Conservation (phyloP, 2,113 vertebrate genomes). For the Alouatta palliata region DNA sequence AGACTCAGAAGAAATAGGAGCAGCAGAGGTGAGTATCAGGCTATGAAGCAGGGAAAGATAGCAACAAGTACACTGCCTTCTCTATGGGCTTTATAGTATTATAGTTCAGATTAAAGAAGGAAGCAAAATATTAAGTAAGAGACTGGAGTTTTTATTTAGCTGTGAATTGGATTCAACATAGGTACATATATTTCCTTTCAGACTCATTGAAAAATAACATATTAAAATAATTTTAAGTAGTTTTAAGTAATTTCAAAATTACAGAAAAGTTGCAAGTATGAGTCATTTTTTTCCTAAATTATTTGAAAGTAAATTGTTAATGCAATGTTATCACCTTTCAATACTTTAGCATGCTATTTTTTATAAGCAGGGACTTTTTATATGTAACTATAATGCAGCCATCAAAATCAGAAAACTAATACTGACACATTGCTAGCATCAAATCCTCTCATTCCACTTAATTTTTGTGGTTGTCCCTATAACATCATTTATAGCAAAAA, state of each 20-base stretch:
- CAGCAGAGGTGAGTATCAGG: not conserved
- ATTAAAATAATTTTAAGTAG: not conserved
- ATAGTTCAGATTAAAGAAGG: not conserved
- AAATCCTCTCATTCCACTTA: not conserved
- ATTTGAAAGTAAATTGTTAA: not conserved
- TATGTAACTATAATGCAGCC: not conserved
- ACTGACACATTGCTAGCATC: not conserved
- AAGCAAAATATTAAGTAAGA: not conserved
- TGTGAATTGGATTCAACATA: not conserved
- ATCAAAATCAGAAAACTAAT: not conserved
- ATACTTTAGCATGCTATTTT: not conserved
- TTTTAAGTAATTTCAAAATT: conserved; percentile 11
- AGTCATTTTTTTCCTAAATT: not conserved
- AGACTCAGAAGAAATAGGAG: not conserved
- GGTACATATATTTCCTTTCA: not conserved
- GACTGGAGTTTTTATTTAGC: not conserved
- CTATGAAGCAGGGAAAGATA: not conserved
- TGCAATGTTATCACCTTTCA: not conserved
- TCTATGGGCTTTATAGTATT: not conserved
- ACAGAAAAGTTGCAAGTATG: not conserved
- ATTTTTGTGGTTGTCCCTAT: not conserved
- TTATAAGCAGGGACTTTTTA: not conserved
- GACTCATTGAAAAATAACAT: not conserved
- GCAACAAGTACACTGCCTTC: not conserved
- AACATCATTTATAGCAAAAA: not conserved